These are phyloP conservation scores for Augochlorella aurata DNA, from an alignment of 2,888 invertebrate species.

Conservation along the genomic window DNA sequence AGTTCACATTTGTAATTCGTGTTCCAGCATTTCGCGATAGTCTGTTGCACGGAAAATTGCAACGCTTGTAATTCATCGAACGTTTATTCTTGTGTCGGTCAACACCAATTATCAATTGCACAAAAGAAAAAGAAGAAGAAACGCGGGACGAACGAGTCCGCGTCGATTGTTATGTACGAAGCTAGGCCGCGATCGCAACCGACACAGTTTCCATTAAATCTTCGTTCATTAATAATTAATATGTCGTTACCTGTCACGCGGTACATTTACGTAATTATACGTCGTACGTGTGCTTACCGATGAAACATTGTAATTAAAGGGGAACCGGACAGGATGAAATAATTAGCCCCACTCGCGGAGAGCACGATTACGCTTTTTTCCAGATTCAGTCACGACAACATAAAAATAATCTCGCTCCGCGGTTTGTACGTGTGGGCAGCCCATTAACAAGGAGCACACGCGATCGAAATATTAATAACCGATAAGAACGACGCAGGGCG, in stretches of 20 bases:
- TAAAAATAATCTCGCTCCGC: constrained; percentile 26
- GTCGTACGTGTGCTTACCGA: constrained; percentile 10
- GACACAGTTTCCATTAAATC: constrained; percentile 54
- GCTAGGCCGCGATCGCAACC: constrained; percentile 21
- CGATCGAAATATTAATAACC: constrained; percentile 26
- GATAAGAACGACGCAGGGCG: constrained; percentile 4
- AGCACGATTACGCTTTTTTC: background rate
- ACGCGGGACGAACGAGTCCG: background rate
- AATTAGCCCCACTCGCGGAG: constrained; percentile 14
- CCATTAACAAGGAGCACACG: constrained; percentile 15
- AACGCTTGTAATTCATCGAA: background rate
- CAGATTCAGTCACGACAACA: background rate
- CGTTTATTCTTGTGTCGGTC: background rate
- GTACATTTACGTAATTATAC: constrained; percentile 45
- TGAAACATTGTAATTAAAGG: constrained; percentile 25
- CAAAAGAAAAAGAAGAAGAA: background rate
- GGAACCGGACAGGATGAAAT: constrained; percentile 13
- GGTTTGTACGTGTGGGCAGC: background rate
- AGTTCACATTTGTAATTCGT: background rate
- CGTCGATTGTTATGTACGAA: background rate
- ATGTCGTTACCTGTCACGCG: constrained; percentile 17
- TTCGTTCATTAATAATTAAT: constrained; percentile 51
- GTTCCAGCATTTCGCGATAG: background rate
- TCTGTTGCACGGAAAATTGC: background rate
- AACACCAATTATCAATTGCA: background rate